These are phyloP conservation scores for Lepus europaeus DNA, from an alignment of 2,113 vertebrate species.

Conservation along the genomic window DNA sequence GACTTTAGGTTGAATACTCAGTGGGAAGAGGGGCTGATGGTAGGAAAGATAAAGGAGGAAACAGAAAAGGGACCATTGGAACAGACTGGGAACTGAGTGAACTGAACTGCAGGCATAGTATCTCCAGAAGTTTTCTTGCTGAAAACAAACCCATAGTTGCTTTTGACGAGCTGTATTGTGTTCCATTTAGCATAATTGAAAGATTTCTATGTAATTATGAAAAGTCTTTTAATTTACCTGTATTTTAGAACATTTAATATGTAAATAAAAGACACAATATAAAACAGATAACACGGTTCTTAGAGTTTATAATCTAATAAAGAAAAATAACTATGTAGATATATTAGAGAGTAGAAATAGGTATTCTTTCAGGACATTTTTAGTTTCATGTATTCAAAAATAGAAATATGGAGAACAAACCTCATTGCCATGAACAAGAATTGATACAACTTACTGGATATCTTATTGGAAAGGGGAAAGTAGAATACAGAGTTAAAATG, in stretches of 20 bases:
- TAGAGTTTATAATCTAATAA: not conserved
- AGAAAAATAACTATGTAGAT: not conserved
- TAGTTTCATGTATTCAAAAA: not conserved
- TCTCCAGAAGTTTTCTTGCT: not conserved
- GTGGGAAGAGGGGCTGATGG: not conserved
- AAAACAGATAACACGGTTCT: not conserved
- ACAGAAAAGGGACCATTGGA: not conserved
- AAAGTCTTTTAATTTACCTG: not conserved
- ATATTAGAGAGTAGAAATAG: not conserved
- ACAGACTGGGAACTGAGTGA: not conserved
- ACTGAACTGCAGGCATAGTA: not conserved
- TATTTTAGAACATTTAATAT: not conserved
- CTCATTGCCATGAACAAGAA: not conserved
- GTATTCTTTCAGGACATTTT: not conserved
- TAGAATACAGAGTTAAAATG: not conserved
- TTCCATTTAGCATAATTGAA: not conserved
- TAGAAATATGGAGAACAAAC: not conserved
- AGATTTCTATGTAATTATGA: not conserved
- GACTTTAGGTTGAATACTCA: conserved; percentile 43
- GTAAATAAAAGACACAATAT: not conserved
- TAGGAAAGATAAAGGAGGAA: not conserved
- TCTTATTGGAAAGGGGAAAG: not conserved
- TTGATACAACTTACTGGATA: not conserved
- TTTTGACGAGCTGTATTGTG: not conserved
- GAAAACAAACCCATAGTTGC: not conserved